phyloP scores from a whole-genome alignment of 2,797 vertebrate species.

The Prionace glauca region DNA sequence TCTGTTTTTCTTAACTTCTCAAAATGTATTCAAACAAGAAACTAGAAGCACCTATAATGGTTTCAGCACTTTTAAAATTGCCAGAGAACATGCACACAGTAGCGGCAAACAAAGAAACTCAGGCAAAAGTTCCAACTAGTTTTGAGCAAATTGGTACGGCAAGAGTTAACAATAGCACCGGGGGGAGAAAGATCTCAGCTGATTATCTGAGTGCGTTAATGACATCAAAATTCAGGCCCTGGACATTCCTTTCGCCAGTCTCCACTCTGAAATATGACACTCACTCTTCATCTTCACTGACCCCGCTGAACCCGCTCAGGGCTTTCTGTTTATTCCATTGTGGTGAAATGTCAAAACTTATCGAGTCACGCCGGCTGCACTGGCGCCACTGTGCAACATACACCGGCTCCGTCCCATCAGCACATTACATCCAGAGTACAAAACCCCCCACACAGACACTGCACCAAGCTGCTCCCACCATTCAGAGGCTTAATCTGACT shows the following conservation, averaged over 20 bases:
- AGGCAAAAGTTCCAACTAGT: neutral
- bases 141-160: neutral
- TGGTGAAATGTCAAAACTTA: constrained; percentile 31
- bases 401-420: constrained; percentile 1
- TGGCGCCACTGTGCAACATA: constrained; percentile 24
- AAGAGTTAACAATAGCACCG: neutral
- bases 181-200: neutral
- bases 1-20: neutral
- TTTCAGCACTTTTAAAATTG: neutral
- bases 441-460: neutral
- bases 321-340: constrained; percentile 26
- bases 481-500: neutral
- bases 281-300: neutral
- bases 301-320: neutral
- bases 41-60: neutral
- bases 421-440: neutral
- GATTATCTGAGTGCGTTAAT: neutral
- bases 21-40: neutral
- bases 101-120: neutral
- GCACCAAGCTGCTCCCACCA: neutral
- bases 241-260: constrained; percentile 17
- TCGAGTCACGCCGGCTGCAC: constrained; percentile 25
- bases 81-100: neutral
- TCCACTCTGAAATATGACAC: constrained; percentile 13
- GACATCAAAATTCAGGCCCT: neutral